Evolutionary conservation across 2,888 invertebrate genomes (phyloP).

Genomic region (Megaustenia siamemsis): DNA sequence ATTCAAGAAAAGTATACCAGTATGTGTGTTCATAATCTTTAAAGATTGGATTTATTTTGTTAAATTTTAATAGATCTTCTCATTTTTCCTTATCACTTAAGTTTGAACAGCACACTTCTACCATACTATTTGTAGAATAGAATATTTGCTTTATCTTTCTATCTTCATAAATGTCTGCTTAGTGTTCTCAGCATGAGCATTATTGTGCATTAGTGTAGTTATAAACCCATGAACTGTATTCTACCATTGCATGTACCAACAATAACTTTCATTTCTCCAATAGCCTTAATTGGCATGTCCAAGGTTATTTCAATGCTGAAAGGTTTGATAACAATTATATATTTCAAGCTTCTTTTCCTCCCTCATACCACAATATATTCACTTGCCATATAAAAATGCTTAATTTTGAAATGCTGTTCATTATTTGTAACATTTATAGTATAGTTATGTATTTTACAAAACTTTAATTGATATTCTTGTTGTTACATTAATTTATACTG

Average conservation of each 20-base stretch:
- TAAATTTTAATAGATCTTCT: background rate
- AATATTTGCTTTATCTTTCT: background rate
- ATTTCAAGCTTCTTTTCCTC: background rate
- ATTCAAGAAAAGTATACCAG: background rate
- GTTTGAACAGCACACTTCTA: background rate
- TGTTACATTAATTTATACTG: background rate
- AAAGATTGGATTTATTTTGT: no score
- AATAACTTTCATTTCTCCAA: slow-evolving; percentile 24
- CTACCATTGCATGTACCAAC: background rate
- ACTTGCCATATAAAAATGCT: background rate
- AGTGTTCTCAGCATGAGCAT: background rate
- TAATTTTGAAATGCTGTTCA: background rate
- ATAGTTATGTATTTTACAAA: background rate
- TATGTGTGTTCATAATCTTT: background rate
- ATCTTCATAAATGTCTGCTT: background rate
- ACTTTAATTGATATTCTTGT: background rate
- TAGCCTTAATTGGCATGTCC: slow-evolving; percentile 60
- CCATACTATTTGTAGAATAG: background rate
- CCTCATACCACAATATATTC: background rate
- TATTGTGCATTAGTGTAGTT: background rate
- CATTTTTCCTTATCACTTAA: background rate
- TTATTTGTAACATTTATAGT: background rate
- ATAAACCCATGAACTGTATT: background rate
- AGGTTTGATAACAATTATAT: slow-evolving; percentile 53
- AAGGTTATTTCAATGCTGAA: slow-evolving; percentile 52